These are phyloP conservation scores for Formica selysi DNA, from an alignment of 1,140 invertebrate species.

Conservation along the genomic window DNA sequence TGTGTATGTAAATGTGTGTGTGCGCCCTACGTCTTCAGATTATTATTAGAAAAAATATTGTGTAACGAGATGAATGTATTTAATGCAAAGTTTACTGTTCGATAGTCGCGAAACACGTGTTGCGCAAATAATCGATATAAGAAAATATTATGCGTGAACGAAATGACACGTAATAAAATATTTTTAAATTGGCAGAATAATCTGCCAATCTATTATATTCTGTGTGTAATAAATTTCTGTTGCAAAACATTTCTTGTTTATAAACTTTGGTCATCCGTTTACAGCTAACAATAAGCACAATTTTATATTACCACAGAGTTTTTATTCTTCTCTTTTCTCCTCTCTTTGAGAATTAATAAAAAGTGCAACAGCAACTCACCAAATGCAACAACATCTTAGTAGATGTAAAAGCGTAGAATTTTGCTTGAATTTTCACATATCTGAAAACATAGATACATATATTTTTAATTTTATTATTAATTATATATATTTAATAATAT, in stretches of 20 bases:
- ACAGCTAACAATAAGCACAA: not conserved
- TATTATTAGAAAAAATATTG: slow-evolving; percentile 38
- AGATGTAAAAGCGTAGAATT: not conserved
- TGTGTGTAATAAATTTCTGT: not conserved
- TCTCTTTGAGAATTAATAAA: not conserved
- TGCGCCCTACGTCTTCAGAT: not conserved
- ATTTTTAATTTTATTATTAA: slow-evolving; percentile 1
- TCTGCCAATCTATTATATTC: not conserved
- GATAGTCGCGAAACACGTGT: not conserved
- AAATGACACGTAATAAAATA: not conserved
- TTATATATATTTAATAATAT: too few relatives aligned
- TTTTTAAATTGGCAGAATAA: not conserved
- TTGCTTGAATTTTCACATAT: too few relatives aligned
- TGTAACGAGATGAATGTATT: not conserved
- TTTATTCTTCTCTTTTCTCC: not conserved
- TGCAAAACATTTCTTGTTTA: not conserved
- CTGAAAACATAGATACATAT: not conserved
- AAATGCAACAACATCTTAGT: not conserved
- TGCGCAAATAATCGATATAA: not conserved
- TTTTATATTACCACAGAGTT: not conserved
- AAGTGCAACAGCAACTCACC: not conserved
- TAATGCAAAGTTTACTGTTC: slow-evolving; percentile 1
- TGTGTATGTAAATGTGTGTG: not conserved
- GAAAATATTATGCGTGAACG: not conserved
- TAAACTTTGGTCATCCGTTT: not conserved